A percentile compares a stretch with the other conserved stretches of the same genome.
Evolutionary conservation across 1,140 invertebrate species (phyloP).

Genomic region (Trachelipus rathkii): DNA sequence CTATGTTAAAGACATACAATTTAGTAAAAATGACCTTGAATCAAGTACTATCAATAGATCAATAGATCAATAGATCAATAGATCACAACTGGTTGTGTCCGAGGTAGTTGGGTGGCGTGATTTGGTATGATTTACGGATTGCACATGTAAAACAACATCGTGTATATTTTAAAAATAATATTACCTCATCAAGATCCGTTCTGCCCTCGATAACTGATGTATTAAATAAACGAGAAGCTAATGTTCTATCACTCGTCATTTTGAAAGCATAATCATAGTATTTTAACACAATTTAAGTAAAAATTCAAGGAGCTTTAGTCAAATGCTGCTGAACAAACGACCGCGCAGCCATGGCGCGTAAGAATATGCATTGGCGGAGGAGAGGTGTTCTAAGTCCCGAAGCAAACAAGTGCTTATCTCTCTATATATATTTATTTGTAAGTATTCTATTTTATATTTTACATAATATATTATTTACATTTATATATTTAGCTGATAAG

Average conservation of each 20-base stretch:
- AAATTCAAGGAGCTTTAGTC: conserved; percentile 23
- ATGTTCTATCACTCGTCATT: conserved; percentile 42
- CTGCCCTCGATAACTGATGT: conserved; percentile 45
- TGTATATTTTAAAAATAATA: conserved; percentile 24
- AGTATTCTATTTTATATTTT: not conserved
- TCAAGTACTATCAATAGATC: no score
- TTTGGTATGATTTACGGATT: no score
- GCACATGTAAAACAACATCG: no score
- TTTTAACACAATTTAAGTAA: conserved; percentile 29
- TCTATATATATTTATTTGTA: not conserved
- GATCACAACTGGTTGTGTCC: no score
- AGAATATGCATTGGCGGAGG: conserved; percentile 38
- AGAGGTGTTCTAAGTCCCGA: conserved; percentile 25
- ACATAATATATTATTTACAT: not conserved
- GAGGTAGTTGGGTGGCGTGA: no score
- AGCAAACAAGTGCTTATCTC: conserved; percentile 27
- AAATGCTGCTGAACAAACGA: conserved; percentile 31
- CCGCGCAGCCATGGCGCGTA: conserved; percentile 45
- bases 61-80: no score
- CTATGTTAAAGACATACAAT: no score
- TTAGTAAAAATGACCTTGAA: no score
- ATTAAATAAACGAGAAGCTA: conserved; percentile 44
- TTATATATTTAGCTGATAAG: not conserved
- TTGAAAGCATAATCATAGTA: conserved; percentile 40
- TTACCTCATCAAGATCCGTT: conserved; percentile 44